These are phyloP conservation scores for Ibidorhyncha struthersii DNA, from an alignment of 2,113 vertebrate species.

Conservation along the genomic window DNA sequence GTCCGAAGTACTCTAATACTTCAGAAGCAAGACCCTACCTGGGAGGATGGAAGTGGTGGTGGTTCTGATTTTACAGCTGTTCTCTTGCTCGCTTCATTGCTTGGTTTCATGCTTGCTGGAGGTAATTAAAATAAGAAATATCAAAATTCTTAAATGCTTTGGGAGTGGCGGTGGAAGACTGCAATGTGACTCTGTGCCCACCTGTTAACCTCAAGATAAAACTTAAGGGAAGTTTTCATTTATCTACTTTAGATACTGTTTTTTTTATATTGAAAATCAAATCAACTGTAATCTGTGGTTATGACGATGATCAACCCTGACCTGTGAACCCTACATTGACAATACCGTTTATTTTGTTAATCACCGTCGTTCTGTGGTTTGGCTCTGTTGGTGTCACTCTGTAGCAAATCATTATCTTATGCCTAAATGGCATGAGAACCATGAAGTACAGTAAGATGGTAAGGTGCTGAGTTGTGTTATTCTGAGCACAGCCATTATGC, in stretches of 20 bases:
- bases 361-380: rapidly evolving
- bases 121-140: not conserved
- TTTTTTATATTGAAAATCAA: not conserved
- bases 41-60: not conserved
- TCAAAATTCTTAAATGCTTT: not conserved
- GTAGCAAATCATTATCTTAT: rapidly evolving
- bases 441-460: not conserved
- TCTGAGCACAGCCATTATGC: not conserved
- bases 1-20: not conserved
- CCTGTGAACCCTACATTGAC: not conserved
- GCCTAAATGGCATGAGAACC: not conserved
- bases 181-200: not conserved
- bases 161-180: not conserved
- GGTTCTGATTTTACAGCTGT: not conserved
- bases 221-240: not conserved
- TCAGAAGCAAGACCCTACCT: not conserved
- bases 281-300: not conserved
- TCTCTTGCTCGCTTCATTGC: not conserved
- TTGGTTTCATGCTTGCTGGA: not conserved
- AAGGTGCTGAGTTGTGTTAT: not conserved
- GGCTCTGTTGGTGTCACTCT: not conserved
- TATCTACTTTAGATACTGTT: not conserved
- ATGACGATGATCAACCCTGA: not conserved
- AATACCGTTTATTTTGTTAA: not conserved
- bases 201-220: not conserved